Conservation (phyloP, 2,113 vertebrate genomes). For the Lagopus muta region DNA sequence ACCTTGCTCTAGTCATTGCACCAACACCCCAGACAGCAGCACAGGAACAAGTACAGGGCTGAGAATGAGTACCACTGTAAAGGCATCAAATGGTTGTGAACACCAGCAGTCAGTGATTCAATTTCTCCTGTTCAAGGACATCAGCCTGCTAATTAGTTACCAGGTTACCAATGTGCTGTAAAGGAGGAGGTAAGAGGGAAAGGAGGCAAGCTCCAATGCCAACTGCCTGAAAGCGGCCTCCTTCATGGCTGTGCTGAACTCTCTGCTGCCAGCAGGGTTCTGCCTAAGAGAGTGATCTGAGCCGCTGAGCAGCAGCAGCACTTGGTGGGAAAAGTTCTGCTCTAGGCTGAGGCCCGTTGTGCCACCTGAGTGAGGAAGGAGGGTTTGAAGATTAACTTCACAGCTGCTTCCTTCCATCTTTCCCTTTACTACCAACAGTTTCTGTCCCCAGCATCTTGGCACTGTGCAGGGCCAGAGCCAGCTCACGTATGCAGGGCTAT, state of each 20-base stretch:
- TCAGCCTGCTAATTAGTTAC: not conserved
- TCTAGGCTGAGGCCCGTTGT: not conserved
- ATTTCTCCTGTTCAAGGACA: not conserved
- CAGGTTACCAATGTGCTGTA: not conserved
- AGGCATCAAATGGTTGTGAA: not conserved
- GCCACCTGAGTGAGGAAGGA: not conserved
- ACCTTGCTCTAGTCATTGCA: not conserved
- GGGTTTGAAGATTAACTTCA: not conserved
- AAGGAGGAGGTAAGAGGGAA: not conserved
- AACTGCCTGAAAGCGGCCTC: not conserved
- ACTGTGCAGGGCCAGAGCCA: not conserved
- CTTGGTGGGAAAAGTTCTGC: not conserved
- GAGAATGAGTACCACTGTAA: not conserved
- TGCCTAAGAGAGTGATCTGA: fast-evolving
- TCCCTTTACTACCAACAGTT: not conserved
- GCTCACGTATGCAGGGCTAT: not conserved
- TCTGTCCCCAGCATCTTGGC: fast-evolving
- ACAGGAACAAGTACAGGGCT: not conserved
- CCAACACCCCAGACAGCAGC: not conserved
- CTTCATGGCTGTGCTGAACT: not conserved
- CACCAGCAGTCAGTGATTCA: not conserved
- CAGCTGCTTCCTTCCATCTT: not conserved
- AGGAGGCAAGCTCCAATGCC: not conserved
- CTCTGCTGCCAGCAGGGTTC: not conserved
- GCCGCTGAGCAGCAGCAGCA: not conserved